Conservation (phyloP, 2,888 invertebrate genomes). For the Caenorhabditis afra region DNA sequence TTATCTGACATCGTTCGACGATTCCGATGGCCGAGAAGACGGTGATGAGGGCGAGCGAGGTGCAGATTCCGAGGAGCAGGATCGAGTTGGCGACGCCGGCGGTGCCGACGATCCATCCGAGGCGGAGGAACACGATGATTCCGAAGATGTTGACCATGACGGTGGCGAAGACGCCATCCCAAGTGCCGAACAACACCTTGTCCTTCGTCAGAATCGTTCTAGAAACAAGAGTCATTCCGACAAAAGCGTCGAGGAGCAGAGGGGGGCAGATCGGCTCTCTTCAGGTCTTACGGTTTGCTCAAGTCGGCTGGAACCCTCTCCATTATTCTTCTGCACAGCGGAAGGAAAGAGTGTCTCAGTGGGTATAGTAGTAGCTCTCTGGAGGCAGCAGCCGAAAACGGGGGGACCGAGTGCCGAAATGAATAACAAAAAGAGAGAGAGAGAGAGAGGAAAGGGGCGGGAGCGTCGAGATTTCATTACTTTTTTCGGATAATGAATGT, state of each 20-base stretch:
- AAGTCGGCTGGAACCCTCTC: slow-evolving; percentile 31
- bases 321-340: slow-evolving; percentile 8
- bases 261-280: too few relatives aligned
- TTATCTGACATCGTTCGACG: slow-evolving; percentile 85
- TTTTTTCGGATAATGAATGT: slow-evolving; percentile 40
- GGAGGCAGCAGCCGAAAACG: slow-evolving; percentile 35
- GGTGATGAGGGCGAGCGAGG: slow-evolving; percentile 91
- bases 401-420: slow-evolving; percentile 24
- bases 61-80: slow-evolving; percentile 83
- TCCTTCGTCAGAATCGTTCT: slow-evolving; percentile 94
- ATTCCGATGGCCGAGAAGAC: slow-evolving; percentile 96
- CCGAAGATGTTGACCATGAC: slow-evolving; percentile 98
- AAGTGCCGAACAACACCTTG: slow-evolving; percentile 95
- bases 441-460: slow-evolving; percentile 2
- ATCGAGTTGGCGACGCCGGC: slow-evolving; percentile 83
- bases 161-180: slow-evolving; percentile 98
- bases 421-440: slow-evolving; percentile 24
- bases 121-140: slow-evolving; percentile 95
- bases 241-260: too few relatives aligned
- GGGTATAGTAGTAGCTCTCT: slow-evolving; percentile 26
- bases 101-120: slow-evolving; percentile 93
- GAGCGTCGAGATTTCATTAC: slow-evolving; percentile 45
- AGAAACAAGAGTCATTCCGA: too few relatives aligned
- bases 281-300: slow-evolving; percentile 40
- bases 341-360: background rate